Evolutionary conservation across 2,797 vertebrate genomes (phyloP), one percentile per base, ranked within the genome.

Genomic region (Centroberyx gerrardi): DNA sequence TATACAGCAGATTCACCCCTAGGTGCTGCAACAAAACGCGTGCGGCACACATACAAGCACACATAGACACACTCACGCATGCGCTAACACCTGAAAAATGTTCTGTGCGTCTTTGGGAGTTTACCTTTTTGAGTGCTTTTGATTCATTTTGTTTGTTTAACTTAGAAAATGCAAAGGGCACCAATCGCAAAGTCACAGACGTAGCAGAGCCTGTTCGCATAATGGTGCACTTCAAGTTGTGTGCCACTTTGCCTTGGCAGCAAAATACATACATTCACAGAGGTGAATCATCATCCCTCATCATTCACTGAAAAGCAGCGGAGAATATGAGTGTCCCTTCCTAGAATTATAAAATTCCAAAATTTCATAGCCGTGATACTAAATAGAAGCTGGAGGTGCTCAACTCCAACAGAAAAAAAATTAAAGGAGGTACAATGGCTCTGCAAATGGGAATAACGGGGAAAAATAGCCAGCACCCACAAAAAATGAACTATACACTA

Each of bases 201-300:
- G 18, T 8, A 4, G 3, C 2, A 52, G n/a, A 55, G 64, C 44
- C 44, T 53, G 12, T 10, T 22, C 27, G 4, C 53, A 8, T 48
- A 62, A 65, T 14, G 15, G 48, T 28, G 0, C 38, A 38, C 12
- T 52, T 36, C 12, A 48, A 42, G 17, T 13, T n/a, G 42, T 0
- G 17, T 65, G 79, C 66, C 46, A 58, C 31, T 67, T 51, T 49
- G 72, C 65, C 49, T 60, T 75, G 28, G 65, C 46, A 65, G 38
- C 14, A 61, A 55, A 77, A 36, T 40, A 52, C 73, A 65, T 27
- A 8, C 22, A 63, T 54, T 67, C 40, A 55, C 48, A 46, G 55
- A 49, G 22, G 63, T 72, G 83, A 81, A 79, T 80, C 82, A 80
- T 68, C 56, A 46, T 60, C 29, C 72, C 66, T 67, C 29, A 68